Base-by-base conservation (phyloP, 2,888 invertebrate species). In the Agonum fuliginosum region DNA sequence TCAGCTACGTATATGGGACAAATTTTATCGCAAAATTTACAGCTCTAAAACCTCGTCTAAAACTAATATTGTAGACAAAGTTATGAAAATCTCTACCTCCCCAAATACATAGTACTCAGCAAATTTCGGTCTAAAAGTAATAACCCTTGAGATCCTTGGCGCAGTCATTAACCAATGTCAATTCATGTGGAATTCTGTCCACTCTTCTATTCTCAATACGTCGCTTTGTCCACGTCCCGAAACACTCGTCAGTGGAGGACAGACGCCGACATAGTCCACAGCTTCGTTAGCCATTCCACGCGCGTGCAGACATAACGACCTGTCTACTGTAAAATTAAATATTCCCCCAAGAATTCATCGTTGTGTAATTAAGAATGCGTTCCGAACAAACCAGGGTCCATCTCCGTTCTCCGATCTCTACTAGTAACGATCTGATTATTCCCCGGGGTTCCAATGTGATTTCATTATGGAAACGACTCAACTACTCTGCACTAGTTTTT, bases 271-370 rank as follows among this genome's bases (percentile, higher is more conserved):
- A 8, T 20, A 12, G 19, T 12, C 14, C 27, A 62, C 41, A 41
- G 8, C 22, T 77, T 77, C 77, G 77, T 77, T 77, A 77, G 70
- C 19, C 22, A 77, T 77, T 77, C 77, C 8, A 22, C 20, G 27
- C 77, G 41, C 58, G 77, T 70, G 70, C 34, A 20, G 24, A 77
- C 70, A 77, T 77, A 77, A 77, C 77, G 77, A 77, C 77, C 69
- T 77, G 77, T 77, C 77, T 77, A 70, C 70, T 77, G 69, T 69
- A 69, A 77, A 77, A 77, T 77, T 77, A 77, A 77, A 77, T 77
- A 77, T 77, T 77, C 77, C 77, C 77, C 77, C 58, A 77, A 77
- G 77, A 77, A 77, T 77, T 70, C 70, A 70, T 51, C 70, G 77
- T 51, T 70, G 54, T 51, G 77, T 77, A 77, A 77, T 77, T 77